Evolutionary conservation across 2,113 vertebrate species (phyloP).

Genomic region (Sula dactylatra): DNA sequence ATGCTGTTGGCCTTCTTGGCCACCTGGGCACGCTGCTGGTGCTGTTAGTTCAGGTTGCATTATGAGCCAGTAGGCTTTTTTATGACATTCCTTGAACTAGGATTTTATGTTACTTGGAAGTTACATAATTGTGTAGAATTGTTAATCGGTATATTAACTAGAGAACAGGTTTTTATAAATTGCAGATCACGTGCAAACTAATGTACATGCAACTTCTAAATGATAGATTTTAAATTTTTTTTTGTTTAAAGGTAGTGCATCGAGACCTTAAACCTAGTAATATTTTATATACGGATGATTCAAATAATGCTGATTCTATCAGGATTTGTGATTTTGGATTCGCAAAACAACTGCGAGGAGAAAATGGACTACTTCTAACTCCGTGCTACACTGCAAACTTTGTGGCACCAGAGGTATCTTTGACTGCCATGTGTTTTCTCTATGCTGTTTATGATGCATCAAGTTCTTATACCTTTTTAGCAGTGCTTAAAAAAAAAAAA

Average conservation of each 20-base stretch:
- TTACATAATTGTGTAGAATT: background rate
- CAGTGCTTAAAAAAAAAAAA: background rate
- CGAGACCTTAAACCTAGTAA: slow-evolving; percentile 98
- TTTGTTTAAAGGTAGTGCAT: slow-evolving; percentile 87
- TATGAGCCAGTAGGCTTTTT: background rate
- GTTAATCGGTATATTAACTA: background rate
- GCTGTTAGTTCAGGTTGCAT: background rate
- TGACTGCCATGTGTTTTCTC: background rate
- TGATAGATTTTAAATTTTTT: background rate
- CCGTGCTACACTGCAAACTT: slow-evolving; percentile 98
- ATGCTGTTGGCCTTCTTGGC: too few species aligned
- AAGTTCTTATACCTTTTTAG: background rate
- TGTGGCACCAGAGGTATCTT: slow-evolving; percentile 92
- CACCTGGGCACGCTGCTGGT: too few species aligned
- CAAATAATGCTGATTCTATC: slow-evolving; percentile 94
- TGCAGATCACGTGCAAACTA: background rate
- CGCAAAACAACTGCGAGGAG: slow-evolving; percentile 93
- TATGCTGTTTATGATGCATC: background rate
- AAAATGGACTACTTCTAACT: slow-evolving; percentile 93
- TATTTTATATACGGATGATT: slow-evolving; percentile 97
- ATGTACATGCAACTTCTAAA: background rate
- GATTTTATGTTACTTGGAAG: background rate
- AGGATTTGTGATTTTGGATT: slow-evolving; percentile 98
- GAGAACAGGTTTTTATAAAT: background rate
- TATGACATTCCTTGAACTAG: background rate